Percentiles rank a stretch among this genome's conserved stretches.
These are phyloP conservation scores for Chaitophorus viminalis DNA, from an alignment of 2,888 invertebrate genomes.

Conservation along the genomic window DNA sequence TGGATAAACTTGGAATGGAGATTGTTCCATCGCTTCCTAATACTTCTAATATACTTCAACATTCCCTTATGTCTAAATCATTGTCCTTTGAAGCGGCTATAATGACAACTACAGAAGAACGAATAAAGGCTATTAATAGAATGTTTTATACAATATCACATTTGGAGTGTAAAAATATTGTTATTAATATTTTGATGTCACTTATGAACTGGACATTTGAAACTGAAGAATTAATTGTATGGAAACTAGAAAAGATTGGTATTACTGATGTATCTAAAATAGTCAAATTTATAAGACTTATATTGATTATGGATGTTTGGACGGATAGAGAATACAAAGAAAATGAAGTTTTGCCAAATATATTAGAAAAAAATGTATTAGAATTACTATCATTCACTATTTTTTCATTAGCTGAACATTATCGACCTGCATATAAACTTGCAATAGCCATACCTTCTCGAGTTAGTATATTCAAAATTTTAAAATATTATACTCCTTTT, in stretches of 20 bases:
- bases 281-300: conserved; percentile 36
- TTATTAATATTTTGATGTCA: conserved; percentile 50
- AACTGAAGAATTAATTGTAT: conserved; percentile 40
- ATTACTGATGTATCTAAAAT: conserved; percentile 56
- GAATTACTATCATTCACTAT: conserved; percentile 45
- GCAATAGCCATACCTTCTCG: conserved; percentile 45
- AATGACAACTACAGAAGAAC: conserved; percentile 52
- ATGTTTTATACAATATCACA: conserved; percentile 46
- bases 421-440: conserved; percentile 48
- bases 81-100: conserved; percentile 44
- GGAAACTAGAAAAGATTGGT: conserved; percentile 49
- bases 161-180: conserved; percentile 48
- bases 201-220: conserved; percentile 51
- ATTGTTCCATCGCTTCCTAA: conserved; percentile 6
- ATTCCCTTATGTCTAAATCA: conserved; percentile 22
- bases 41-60: background rate
- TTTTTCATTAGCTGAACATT: conserved; percentile 50
- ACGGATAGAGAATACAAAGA: conserved; percentile 54
- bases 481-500: too few relatives aligned
- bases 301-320: conserved; percentile 57
- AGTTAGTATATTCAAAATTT: conserved; percentile 30
- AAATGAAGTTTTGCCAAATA: conserved; percentile 37
- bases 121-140: conserved; percentile 47
- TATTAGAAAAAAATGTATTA: conserved; percentile 44
- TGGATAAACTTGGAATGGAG: conserved; percentile 56